Conservation (phyloP, 2,797 vertebrate species). For the Loriculus beryllinus region DNA sequence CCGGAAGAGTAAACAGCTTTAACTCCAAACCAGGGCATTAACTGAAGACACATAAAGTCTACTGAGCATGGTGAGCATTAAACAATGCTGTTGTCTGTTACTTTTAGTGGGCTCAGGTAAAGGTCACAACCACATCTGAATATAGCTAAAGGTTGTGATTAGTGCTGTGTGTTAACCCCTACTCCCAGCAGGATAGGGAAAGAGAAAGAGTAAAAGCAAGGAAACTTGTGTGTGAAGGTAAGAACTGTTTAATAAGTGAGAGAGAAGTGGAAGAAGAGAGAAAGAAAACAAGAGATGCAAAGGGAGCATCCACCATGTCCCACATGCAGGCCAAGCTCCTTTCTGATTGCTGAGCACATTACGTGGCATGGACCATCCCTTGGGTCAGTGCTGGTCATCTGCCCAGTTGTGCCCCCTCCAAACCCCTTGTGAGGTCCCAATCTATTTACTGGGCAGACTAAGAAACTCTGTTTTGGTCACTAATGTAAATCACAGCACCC, state of each 20-base stretch:
- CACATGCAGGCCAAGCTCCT: background rate
- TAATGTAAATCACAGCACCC: background rate
- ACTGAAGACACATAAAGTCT: background rate
- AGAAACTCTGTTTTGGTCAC: background rate
- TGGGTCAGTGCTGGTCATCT: background rate
- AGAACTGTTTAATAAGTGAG: background rate
- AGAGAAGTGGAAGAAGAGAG: background rate
- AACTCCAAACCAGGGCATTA: background rate
- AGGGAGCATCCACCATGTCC: background rate
- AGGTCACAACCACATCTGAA: background rate
- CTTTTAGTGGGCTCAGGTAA: background rate
- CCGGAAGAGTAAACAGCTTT: background rate
- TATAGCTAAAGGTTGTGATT: accelerated
- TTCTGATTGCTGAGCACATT: background rate
- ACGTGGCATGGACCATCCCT: background rate
- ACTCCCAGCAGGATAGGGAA: accelerated
- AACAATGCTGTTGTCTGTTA: background rate
- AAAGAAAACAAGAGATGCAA: background rate
- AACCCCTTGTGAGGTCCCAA: background rate
- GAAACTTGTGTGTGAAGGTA: background rate
- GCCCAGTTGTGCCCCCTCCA: background rate
- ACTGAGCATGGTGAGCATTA: accelerated
- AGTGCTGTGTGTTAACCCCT: background rate
- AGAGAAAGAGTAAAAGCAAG: background rate
- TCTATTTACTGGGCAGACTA: too few relatives aligned